Evolutionary conservation across 2,113 vertebrate species (phyloP).

Genomic region (Phodopus roborovskii): DNA sequence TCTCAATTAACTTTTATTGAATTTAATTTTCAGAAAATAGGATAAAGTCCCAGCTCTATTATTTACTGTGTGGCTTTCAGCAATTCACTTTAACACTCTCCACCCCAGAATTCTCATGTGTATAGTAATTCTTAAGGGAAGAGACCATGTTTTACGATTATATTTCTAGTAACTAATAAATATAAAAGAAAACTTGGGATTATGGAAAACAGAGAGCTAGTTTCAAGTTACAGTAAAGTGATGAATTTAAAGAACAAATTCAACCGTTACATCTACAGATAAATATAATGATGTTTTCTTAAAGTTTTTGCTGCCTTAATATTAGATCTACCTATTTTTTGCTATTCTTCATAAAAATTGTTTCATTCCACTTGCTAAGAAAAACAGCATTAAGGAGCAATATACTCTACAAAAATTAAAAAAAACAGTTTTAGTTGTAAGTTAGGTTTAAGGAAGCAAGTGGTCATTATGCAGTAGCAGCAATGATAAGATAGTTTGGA

Average conservation of each 20-base stretch:
- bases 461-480: not conserved
- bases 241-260: not conserved
- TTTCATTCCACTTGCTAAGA: not conserved
- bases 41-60: not conserved
- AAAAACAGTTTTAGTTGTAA: not conserved
- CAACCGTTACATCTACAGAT: not conserved
- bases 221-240: not conserved
- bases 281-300: not conserved
- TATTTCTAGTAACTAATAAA: not conserved
- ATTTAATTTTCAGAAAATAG: slow-evolving; percentile 54
- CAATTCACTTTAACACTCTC: not conserved
- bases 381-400: not conserved
- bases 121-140: not conserved
- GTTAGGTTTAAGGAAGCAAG: slow-evolving; percentile 38
- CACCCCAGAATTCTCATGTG: not conserved
- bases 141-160: not conserved
- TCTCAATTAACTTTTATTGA: slow-evolving; percentile 8
- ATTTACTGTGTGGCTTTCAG: slow-evolving; percentile 17
- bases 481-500: not conserved
- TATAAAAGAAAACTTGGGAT: slow-evolving; percentile 8
- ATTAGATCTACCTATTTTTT: not conserved
- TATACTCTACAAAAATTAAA: not conserved
- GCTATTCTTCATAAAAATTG: not conserved
- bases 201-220: not conserved
- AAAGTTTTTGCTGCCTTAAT: not conserved